Conservation (phyloP, 2,797 vertebrate species). For the Notoglanidium macrostoma region DNA sequence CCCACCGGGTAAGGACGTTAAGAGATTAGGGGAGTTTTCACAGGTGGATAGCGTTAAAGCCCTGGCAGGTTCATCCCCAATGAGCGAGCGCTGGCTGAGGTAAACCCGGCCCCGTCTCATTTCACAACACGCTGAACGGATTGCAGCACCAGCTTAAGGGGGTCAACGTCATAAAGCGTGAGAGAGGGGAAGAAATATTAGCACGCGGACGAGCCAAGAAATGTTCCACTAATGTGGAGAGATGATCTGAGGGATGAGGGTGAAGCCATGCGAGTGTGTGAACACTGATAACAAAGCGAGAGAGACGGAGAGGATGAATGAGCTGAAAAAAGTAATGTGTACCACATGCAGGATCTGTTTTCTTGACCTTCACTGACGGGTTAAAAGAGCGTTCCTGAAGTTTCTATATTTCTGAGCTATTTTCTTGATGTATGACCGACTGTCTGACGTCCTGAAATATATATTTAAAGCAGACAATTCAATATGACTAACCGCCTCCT, state of each 20-base stretch:
- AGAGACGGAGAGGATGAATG: not conserved
- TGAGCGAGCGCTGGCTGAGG: slow-evolving; percentile 51
- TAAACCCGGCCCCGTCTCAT: slow-evolving; percentile 22
- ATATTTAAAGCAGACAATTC: not conserved
- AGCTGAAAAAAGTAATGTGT: not conserved
- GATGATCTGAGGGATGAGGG: slow-evolving; percentile 13
- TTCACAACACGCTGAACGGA: slow-evolving; percentile 24
- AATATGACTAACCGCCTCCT: too few relatives aligned
- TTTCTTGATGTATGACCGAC: not conserved
- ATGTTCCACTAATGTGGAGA: slow-evolving; percentile 5
- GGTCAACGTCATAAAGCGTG: not conserved
- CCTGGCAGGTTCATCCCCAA: slow-evolving; percentile 46
- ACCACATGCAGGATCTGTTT: not conserved
- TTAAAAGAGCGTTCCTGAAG: not conserved
- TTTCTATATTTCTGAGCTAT: not conserved
- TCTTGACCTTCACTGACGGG: not conserved
- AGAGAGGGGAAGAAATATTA: not conserved
- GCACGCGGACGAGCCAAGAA: not conserved
- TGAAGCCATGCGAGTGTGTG: slow-evolving; percentile 4
- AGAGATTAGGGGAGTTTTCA: slow-evolving; percentile 59
- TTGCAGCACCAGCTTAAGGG: not conserved
- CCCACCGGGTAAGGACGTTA: slow-evolving; percentile 32
- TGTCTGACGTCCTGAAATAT: not conserved
- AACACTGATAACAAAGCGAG: not conserved
- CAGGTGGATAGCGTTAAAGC: slow-evolving; percentile 57